These are phyloP conservation scores for Mesaphorura yosii DNA, from an alignment of 1,140 invertebrate species.

Conservation along the genomic window DNA sequence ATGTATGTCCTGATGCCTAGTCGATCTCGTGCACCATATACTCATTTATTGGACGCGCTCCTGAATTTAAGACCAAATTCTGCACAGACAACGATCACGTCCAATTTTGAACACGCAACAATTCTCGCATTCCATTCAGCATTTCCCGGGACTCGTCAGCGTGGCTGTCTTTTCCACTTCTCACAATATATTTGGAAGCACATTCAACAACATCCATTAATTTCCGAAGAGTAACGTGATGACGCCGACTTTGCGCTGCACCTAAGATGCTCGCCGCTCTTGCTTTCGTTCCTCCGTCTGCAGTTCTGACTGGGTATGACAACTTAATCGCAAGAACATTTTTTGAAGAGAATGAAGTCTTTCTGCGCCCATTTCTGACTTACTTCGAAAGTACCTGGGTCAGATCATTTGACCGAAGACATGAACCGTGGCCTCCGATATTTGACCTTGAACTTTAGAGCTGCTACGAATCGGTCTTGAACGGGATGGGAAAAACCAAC, in stretches of 20 bases:
- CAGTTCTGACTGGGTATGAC: no score
- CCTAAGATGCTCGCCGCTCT: background rate
- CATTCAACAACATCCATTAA: conserved; percentile 4
- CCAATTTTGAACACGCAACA: conserved; percentile 9
- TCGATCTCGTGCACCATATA: background rate
- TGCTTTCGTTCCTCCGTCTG: background rate
- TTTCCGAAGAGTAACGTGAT: background rate
- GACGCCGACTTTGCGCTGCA: background rate
- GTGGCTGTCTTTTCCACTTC: conserved; percentile 19
- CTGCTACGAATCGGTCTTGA: no score
- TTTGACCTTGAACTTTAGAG: no score
- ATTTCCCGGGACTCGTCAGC: background rate
- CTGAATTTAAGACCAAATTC: background rate
- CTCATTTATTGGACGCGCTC: background rate
- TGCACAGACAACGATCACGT: background rate
- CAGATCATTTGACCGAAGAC: no score
- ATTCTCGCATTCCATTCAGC: background rate
- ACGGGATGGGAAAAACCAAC: no score
- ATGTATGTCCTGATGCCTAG: conserved; percentile 1
- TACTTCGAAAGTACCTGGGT: no score
- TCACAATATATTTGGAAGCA: conserved; percentile 6
- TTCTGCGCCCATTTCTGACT: no score
- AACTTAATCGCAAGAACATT: no score
- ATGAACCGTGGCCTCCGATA: no score
- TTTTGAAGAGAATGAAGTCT: no score